Evolutionary conservation across 2,888 invertebrate species (phyloP).

Genomic region (Caenorhabditis sinica): DNA sequence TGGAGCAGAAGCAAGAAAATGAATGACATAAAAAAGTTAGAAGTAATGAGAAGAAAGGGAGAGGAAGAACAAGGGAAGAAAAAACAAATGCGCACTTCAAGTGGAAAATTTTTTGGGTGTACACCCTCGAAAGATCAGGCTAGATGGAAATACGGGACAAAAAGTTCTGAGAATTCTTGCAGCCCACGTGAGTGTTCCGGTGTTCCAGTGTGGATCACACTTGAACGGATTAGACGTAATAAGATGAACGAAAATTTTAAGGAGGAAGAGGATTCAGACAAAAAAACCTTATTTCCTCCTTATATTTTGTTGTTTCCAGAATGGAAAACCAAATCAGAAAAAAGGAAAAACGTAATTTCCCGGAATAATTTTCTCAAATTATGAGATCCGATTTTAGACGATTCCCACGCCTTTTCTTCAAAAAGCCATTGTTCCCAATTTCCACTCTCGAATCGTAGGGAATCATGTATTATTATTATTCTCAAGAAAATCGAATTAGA

Average conservation of each 20-base stretch:
- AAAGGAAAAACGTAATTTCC: slow-evolving; percentile 17
- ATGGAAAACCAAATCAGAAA: slow-evolving; percentile 1
- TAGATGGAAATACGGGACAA: background rate
- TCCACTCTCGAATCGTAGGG: background rate
- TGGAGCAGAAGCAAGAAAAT: slow-evolving; percentile 5
- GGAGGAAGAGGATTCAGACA: slow-evolving; percentile 3
- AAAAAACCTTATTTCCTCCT: slow-evolving; percentile 33
- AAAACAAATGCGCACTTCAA: slow-evolving; percentile 12
- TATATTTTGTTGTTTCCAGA: background rate
- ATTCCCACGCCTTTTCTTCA: slow-evolving; percentile 40
- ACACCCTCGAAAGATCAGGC: slow-evolving; percentile 18
- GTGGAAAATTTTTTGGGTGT: slow-evolving; percentile 16
- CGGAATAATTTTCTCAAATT: slow-evolving; percentile 11
- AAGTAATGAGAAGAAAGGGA: slow-evolving; percentile 21
- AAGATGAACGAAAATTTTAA: slow-evolving; percentile 12
- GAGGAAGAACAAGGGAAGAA: slow-evolving; percentile 8
- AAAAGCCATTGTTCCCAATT: slow-evolving; percentile 5
- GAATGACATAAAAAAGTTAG: slow-evolving; percentile 31
- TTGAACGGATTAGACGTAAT: slow-evolving; percentile 12
- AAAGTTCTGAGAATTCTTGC: slow-evolving; percentile 10
- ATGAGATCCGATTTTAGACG: slow-evolving; percentile 30
- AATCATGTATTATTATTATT: background rate
- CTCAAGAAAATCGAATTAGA: background rate
- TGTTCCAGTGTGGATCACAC: slow-evolving; percentile 1
- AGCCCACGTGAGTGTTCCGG: background rate